A percentile compares a stretch with the other conserved stretches of the same genome.
Evolutionary conservation across 2,113 vertebrate genomes (phyloP).

Genomic region (Phrynosoma blainvillii): DNA sequence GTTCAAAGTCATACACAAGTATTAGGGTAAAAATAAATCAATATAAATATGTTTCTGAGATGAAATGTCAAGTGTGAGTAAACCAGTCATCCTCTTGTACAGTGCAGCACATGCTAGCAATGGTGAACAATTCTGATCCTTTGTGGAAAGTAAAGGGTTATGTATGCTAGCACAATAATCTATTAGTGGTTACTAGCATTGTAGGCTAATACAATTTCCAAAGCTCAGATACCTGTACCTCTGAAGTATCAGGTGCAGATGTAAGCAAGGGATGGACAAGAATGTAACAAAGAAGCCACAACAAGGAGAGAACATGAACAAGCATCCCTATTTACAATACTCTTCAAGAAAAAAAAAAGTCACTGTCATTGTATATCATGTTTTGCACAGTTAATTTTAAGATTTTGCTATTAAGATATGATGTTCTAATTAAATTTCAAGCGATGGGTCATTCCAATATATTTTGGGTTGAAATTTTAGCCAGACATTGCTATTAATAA

Average conservation of each 20-base stretch:
- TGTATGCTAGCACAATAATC: neutral
- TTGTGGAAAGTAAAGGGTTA: neutral
- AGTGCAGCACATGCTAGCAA: neutral
- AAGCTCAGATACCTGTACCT: neutral
- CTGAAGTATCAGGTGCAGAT: neutral
- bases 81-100: neutral
- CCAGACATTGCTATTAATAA: neutral
- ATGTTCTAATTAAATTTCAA: neutral
- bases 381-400: conserved; percentile 4
- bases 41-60: conserved; percentile 21
- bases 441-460: neutral
- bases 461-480: neutral
- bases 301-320: neutral
- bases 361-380: neutral
- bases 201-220: neutral
- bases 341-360: neutral
- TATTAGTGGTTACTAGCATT: neutral
- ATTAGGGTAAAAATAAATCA: conserved; percentile 35
- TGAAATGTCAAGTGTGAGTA: neutral
- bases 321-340: neutral
- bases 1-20: neutral
- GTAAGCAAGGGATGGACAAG: neutral
- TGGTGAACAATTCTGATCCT: neutral
- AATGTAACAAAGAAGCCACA: neutral
- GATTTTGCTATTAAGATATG: neutral